A percentile compares a stretch with the other conserved stretches of the same genome.
phyloP scores from a whole-genome alignment of 1,140 invertebrate species.

The Oscheius sp. region DNA sequence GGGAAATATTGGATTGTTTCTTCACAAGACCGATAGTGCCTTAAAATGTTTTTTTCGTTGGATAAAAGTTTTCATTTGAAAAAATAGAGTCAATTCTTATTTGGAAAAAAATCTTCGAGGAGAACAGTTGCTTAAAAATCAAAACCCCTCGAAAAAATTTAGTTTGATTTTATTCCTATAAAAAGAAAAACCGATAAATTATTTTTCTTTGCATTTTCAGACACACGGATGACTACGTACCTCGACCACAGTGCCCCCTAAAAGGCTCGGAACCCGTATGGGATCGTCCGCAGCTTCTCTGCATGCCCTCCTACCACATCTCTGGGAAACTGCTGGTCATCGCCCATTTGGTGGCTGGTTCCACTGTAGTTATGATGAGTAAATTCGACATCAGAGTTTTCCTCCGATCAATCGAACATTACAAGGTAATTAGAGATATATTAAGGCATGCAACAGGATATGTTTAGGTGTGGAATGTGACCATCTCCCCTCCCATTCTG shows the following conservation, averaged over 20 bases:
- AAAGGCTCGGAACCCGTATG: not conserved
- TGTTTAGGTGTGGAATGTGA: not conserved
- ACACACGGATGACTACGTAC: not conserved
- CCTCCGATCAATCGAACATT: constrained; percentile 28
- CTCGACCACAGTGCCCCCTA: not conserved
- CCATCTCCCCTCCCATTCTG: constrained; percentile 68
- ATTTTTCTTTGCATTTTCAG: not conserved
- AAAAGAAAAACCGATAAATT: no score
- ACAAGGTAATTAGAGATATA: constrained; percentile 10
- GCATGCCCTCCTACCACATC: constrained; percentile 41
- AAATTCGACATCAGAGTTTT: constrained; percentile 29
- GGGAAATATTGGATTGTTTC: no score
- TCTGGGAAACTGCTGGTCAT: constrained; percentile 34
- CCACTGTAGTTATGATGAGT: constrained; percentile 19
- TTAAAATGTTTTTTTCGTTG: no score
- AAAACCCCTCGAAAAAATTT: no score
- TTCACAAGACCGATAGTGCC: no score
- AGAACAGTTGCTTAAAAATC: no score
- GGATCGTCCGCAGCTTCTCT: constrained; percentile 3
- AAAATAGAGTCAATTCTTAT: no score
- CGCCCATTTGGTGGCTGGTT: constrained; percentile 3
- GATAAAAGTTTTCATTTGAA: no score
- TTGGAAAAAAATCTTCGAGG: no score
- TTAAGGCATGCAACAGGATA: not conserved
- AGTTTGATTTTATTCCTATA: no score